Conservation (phyloP, 2,113 vertebrate genomes). For the Pantherophis guttatus region DNA sequence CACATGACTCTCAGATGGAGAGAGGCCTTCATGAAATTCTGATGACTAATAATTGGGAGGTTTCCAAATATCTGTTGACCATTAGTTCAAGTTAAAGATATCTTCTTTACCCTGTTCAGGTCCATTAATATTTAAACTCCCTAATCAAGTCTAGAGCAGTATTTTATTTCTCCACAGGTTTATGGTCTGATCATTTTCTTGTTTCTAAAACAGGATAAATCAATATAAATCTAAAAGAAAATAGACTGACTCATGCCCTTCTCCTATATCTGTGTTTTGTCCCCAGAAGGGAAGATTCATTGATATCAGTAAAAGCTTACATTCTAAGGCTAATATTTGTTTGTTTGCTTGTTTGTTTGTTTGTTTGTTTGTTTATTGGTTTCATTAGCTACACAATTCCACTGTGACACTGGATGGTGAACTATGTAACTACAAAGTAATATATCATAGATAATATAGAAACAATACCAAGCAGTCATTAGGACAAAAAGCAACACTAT, state of each 20-base stretch:
- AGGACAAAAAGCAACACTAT: neutral
- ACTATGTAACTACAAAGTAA: neutral
- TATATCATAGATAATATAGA: neutral
- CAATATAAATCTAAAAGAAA: neutral
- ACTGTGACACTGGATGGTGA: neutral
- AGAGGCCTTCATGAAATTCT: neutral
- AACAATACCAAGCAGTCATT: neutral
- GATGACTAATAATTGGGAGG: neutral
- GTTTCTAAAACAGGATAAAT: neutral
- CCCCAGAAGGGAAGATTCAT: neutral
- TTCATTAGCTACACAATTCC: neutral
- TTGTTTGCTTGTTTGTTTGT: neutral
- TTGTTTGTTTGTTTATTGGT: neutral
- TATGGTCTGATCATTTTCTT: neutral
- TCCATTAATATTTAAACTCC: neutral
- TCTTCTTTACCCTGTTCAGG: neutral
- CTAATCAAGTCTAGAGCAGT: neutral
- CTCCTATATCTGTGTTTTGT: neutral
- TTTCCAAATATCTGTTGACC: neutral
- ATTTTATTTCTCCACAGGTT: neutral
- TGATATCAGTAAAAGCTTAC: neutral
- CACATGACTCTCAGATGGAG: neutral
- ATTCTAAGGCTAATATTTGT: neutral
- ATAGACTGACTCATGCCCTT: neutral
- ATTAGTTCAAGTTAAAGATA: neutral